Conservation (phyloP, 2,888 invertebrate species). For the Rhingia rostrata region DNA sequence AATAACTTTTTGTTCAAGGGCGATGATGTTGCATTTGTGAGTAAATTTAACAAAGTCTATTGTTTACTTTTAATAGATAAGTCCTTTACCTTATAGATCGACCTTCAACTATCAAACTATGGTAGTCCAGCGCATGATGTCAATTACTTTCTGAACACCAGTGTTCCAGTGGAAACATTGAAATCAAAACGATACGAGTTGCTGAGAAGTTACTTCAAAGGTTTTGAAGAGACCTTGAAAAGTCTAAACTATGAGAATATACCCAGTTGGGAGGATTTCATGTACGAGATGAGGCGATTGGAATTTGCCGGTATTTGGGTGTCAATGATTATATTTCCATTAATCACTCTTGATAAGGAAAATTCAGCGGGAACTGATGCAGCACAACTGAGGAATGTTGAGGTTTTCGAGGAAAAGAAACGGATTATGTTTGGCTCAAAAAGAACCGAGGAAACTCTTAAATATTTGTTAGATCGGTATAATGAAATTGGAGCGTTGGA, state of each 20-base stretch:
- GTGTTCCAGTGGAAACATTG: slow-evolving; percentile 77
- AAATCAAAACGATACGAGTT: slow-evolving; percentile 76
- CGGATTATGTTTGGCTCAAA: slow-evolving; percentile 8
- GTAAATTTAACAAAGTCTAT: slow-evolving; percentile 15
- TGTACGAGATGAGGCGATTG: slow-evolving; percentile 72
- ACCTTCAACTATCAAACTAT: slow-evolving; percentile 80
- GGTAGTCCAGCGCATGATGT: slow-evolving; percentile 81
- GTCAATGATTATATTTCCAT: slow-evolving; percentile 23
- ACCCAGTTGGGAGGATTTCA: slow-evolving; percentile 77
- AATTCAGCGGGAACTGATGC: slow-evolving; percentile 17
- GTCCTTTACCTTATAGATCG: slow-evolving; percentile 77
- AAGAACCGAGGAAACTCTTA: slow-evolving; percentile 21
- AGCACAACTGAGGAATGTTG: slow-evolving; percentile 6
- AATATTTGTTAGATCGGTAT: slow-evolving; percentile 31
- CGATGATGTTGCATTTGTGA: slow-evolving; percentile 70
- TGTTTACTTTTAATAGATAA: slow-evolving; percentile 55
- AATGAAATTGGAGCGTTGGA: slow-evolving; percentile 29
- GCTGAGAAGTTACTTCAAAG: slow-evolving; percentile 62
- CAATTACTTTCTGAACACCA: slow-evolving; percentile 82
- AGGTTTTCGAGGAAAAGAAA: slow-evolving; percentile 24
- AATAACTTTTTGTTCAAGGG: slow-evolving; percentile 83
- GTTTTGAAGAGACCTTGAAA: slow-evolving; percentile 74
- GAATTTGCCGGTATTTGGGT: slow-evolving; percentile 60
- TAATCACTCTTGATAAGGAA: slow-evolving; percentile 24
- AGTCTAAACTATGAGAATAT: slow-evolving; percentile 73